phyloP scores from a whole-genome alignment of 1,140 invertebrate genomes.

The Micrasema longulum region DNA sequence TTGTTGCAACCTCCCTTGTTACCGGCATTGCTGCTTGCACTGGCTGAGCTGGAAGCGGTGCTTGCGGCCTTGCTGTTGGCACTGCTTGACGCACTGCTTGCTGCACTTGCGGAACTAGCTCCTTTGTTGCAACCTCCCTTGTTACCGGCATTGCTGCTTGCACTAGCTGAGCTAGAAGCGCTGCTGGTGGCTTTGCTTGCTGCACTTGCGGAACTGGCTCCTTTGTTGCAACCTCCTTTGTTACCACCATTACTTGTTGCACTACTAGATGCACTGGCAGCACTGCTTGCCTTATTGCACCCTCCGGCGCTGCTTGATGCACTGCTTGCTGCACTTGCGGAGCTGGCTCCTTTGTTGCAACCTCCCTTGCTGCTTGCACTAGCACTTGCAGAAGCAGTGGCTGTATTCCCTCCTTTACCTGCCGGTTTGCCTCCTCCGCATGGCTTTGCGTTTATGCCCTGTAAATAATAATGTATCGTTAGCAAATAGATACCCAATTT shows the following conservation, averaged over 20 bases:
- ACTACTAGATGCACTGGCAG: neutral
- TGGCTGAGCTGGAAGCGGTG: neutral
- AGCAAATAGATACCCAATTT: no score
- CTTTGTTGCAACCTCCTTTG: neutral
- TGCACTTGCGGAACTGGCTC: neutral
- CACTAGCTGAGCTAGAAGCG: neutral
- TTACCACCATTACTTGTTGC: no score
- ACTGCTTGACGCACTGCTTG: neutral
- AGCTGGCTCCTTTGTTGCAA: neutral
- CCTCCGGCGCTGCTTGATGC: neutral
- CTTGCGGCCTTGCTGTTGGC: neutral
- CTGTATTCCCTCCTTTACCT: no score
- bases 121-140: neutral
- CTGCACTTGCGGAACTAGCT: slow-evolving; percentile 1
- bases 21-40: neutral
- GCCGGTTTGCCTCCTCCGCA: no score
- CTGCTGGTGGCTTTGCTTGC: neutral
- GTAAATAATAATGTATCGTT: no score
- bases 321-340: neutral
- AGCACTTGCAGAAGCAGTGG: no score
- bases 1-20: no score
- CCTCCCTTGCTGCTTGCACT: neutral
- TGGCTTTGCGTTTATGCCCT: no score
- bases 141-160: neutral
- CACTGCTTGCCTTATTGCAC: no score